These are phyloP conservation scores for Trichomalopsis sarcophagae DNA, from an alignment of 1,140 invertebrate species.

Conservation along the genomic window DNA sequence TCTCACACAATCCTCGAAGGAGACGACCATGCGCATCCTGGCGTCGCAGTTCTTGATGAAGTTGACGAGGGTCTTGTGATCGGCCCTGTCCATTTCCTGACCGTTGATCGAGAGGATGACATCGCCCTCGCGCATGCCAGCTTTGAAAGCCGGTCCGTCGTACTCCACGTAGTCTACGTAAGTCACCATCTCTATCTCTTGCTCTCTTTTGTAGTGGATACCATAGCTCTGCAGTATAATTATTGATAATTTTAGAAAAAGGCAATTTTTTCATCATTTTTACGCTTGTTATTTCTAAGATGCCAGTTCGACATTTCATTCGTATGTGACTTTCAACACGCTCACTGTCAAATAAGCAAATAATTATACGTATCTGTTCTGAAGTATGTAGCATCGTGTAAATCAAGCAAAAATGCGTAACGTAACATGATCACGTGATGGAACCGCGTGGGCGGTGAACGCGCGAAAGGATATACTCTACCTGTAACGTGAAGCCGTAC, in stretches of 20 bases:
- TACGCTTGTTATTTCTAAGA: too few species aligned
- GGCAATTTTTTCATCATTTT: not conserved
- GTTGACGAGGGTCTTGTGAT: slow-evolving; percentile 92
- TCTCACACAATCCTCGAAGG: slow-evolving; percentile 95
- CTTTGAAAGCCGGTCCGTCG: slow-evolving; percentile 90
- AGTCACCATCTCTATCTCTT: slow-evolving; percentile 94
- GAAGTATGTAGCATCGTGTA: not conserved
- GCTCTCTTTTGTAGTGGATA: slow-evolving; percentile 94
- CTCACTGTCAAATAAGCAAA: too few species aligned
- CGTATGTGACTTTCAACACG: too few species aligned
- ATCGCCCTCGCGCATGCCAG: slow-evolving; percentile 95
- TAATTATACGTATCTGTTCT: too few species aligned
- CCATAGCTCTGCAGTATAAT: slow-evolving; percentile 87
- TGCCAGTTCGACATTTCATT: too few species aligned
- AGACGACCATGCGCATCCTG: slow-evolving; percentile 94
- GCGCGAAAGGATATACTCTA: slow-evolving; percentile 60
- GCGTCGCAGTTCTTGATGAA: slow-evolving; percentile 93
- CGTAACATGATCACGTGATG: too few species aligned
- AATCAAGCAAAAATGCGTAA: not conserved
- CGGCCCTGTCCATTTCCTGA: slow-evolving; percentile 91
- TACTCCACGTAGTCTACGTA: slow-evolving; percentile 97
- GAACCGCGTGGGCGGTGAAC: slow-evolving; percentile 46
- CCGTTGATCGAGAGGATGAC: slow-evolving; percentile 97
- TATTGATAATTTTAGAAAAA: not conserved
- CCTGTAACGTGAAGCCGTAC: slow-evolving; percentile 93